phyloP scores from a whole-genome alignment of 2,888 invertebrate genomes.

The Pachycephus smyrnensis region DNA sequence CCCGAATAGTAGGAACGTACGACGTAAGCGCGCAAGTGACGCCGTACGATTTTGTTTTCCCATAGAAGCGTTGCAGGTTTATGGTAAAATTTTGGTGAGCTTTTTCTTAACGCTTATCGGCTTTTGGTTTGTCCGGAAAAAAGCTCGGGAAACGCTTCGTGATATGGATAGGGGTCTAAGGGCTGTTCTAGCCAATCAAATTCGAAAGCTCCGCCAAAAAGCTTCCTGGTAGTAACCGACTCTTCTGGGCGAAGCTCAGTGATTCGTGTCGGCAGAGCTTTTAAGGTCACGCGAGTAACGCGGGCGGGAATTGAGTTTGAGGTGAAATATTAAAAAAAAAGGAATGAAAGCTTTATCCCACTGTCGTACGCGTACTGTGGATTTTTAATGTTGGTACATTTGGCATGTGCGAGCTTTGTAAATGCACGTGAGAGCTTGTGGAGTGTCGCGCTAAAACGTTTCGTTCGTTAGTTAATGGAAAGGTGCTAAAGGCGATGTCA shows the following conservation, averaged over 20 bases:
- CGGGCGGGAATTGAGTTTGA: background rate
- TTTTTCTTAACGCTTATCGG: background rate
- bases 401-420: background rate
- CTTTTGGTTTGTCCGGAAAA: background rate
- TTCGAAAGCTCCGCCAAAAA: background rate
- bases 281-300: background rate
- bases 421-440: background rate
- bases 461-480: background rate
- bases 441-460: background rate
- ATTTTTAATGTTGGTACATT: background rate
- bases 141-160: background rate
- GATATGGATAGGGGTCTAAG: background rate
- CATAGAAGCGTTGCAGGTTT: background rate
- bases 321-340: background rate
- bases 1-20: constrained; percentile 26
- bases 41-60: background rate
- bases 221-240: background rate
- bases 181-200: background rate
- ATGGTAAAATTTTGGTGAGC: background rate
- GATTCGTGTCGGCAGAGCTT: background rate
- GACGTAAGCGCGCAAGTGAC: background rate
- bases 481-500: background rate
- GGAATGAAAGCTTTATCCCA: background rate
- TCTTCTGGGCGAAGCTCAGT: background rate
- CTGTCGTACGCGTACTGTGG: background rate